Evolutionary conservation across 2,888 invertebrate species (phyloP), one percentile per base, ranked within the genome.

Genomic region (Chrysomela aeneicollis): DNA sequence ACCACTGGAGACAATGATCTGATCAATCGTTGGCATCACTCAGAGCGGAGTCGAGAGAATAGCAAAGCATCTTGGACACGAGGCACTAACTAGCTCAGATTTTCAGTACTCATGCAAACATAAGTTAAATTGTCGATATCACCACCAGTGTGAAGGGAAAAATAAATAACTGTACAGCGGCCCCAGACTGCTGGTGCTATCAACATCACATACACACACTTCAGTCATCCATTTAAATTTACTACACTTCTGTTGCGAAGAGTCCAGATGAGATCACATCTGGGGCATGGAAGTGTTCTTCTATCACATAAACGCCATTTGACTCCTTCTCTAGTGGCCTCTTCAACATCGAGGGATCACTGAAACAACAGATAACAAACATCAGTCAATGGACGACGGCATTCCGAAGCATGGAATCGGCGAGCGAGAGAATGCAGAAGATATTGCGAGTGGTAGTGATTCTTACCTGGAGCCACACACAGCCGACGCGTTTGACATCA

Each of bases 241-340:
- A 75, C 74, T 90, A 91, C 85, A 91, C 91, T 86, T 91, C 90
- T 80, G 91, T 91, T 77, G 91, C 91, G 82, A 90, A 90, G 81
- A 89, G 89, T 69, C 85, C 85, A 73, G 82, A 77, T 69, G 79
- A 76, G 71, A 81, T 76, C 77, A 79, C 78, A 75, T 89, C 89
- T 83, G 89, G 89, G 79, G 84, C 84, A 80, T 86, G 84, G 85
- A 90, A 90, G 82, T 91, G 90, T 84, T 90, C 90, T 85, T 90
- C 91, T 83, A 91, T 86, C 81, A 91, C 90, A 85, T 90, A 91
- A 80, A 91, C 90, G 58, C 85, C 85, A 74, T 76, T 79, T 81
- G 80, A 75, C 74, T 88, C 88, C 78, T 84, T 83, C 74, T 88
- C 88, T 73, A 86, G 82, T 81, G 90, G 89, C 83, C 90, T 87